Evolutionary conservation across 2,113 vertebrate species (phyloP).

Genomic region (Egretta garzetta): DNA sequence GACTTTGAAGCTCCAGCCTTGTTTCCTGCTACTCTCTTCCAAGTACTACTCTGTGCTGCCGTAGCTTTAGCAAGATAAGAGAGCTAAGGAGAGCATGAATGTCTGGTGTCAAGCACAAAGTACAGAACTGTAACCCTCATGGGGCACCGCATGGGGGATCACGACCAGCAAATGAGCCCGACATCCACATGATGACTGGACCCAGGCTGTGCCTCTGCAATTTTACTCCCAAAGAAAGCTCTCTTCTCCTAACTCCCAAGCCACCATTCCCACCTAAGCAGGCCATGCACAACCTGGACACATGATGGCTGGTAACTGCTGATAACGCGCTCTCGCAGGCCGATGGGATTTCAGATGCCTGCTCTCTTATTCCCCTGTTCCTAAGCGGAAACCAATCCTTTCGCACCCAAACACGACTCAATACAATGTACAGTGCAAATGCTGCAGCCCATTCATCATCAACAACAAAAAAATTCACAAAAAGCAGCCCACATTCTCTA

Average conservation of each 20-base stretch:
- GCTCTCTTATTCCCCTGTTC: background rate
- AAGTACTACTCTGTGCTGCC: background rate
- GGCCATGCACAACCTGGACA: background rate
- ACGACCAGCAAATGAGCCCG: background rate
- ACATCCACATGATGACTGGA: background rate
- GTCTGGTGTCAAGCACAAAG: background rate
- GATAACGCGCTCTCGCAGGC: fast-evolving
- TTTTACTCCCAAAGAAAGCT: background rate
- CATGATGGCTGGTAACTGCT: fast-evolving
- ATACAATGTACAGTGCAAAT: background rate
- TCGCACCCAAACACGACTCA: background rate
- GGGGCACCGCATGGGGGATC: background rate
- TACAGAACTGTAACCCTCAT: background rate
- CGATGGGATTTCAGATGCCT: background rate
- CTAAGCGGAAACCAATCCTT: background rate
- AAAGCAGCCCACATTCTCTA: background rate
- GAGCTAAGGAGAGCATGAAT: fast-evolving
- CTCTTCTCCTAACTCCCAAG: background rate
- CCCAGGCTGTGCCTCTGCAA: fast-evolving
- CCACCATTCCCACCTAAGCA: background rate
- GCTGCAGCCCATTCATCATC: background rate
- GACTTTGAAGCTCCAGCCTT: background rate
- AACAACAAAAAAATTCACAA: background rate
- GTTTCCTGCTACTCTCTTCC: background rate
- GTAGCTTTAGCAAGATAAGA: background rate